Evolutionary conservation across 2,113 vertebrate genomes (phyloP).

Genomic region (Castor canadensis): DNA sequence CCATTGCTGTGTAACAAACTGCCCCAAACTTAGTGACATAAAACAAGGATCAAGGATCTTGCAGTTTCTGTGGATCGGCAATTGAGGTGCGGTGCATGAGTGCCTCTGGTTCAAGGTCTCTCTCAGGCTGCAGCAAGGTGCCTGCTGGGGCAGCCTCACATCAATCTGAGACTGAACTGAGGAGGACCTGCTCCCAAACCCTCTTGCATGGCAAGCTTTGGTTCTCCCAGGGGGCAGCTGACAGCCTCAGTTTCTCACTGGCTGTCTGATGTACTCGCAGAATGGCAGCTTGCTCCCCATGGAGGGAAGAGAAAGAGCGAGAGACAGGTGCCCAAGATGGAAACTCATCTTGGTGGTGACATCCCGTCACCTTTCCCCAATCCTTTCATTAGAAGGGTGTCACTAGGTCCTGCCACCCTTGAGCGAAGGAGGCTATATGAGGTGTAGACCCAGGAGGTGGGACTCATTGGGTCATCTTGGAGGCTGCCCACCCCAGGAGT

Average conservation of each 20-base stretch:
- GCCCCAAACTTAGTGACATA: neutral
- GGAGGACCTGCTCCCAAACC: neutral
- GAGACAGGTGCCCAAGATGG: neutral
- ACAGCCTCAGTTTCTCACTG: neutral
- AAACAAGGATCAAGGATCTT: neutral
- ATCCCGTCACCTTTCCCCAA: neutral
- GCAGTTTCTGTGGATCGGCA: neutral
- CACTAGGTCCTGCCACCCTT: neutral
- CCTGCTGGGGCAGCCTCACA: neutral
- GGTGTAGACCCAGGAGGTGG: neutral
- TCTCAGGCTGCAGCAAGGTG: fast-evolving
- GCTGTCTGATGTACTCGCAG: neutral
- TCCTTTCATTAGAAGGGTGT: neutral
- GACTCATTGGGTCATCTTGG: neutral
- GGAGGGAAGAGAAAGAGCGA: neutral
- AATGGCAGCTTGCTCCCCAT: neutral
- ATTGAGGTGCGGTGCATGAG: neutral
- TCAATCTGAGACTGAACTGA: neutral
- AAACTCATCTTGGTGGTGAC: neutral
- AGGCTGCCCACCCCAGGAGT: neutral
- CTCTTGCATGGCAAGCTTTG: neutral
- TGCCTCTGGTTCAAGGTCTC: neutral
- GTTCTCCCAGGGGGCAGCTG: neutral
- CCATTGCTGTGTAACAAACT: neutral
- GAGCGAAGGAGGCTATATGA: neutral